Evolutionary conservation across 2,797 vertebrate species (phyloP), one percentile per base, ranked within the genome.

Genomic region (Parauchenoglanis punctatus): DNA sequence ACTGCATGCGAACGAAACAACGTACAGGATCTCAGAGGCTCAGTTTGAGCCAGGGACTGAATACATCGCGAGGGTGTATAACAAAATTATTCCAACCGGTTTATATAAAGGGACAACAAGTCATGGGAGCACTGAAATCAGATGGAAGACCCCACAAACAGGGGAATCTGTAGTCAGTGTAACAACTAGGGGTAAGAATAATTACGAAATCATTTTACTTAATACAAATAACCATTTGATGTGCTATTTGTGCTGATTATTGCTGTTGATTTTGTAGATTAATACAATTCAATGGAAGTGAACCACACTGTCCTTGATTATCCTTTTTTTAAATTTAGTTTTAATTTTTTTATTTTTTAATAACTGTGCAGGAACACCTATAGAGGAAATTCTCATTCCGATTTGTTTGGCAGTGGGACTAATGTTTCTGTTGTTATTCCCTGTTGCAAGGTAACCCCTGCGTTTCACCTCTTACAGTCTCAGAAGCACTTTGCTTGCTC

Each of bases 11-110:
- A 2, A 2, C 0, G 0, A 0, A 0, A 0, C 25, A 49, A 0
- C 0, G 77, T 0, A 0, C 5, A 13, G 0, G 0, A 82, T 93
- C 44, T 0, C 1, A 25, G 85, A 31, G 89, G 46, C 20, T 0
- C 0, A 0, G 0, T 63, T 93, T 5, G 63, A 89, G 52, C 61
- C 72, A 28, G 2, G 2, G 23, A 49, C 63, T 15, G 1, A 35
- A 18, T 93, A 92, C 75, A 92, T 89, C 54, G 23, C 92, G 20
- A 88, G 84, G 91, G 91, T 93, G 46, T 91, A 87, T 83, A 93
- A 85, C 28, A 3, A 0, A 2, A 0, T 84, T 7, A 0, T 0
- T 0, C 0, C 20, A 0, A 0, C 0, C 0, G 0, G 0, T 8
- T 7, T 0, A 0, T 88, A 91, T 70, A 17, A 0, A 0, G 44